phyloP scores from a whole-genome alignment of 1,140 invertebrate species.

The Ceratosolen solmsi region DNA sequence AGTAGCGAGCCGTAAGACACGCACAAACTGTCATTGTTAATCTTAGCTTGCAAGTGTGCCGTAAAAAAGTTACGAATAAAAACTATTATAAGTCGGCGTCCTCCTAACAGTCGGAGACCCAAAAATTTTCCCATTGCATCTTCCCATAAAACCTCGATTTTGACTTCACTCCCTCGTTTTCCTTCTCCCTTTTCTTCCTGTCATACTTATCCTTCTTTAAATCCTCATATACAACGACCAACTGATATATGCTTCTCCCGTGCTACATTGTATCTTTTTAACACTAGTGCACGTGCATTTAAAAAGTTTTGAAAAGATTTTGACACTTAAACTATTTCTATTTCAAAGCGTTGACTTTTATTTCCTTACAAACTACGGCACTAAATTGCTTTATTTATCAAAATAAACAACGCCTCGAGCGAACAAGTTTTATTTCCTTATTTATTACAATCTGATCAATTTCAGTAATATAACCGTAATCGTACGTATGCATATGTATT shows the following conservation, averaged over 20 bases:
- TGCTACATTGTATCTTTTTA: neutral
- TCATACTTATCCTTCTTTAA: slow-evolving; percentile 24
- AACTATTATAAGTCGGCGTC: slow-evolving; percentile 11
- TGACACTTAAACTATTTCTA: neutral
- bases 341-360: neutral
- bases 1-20: neutral
- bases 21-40: slow-evolving; percentile 36
- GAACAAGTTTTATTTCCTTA: too few relatives aligned
- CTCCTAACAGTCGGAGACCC: neutral
- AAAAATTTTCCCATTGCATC: slow-evolving; percentile 5
- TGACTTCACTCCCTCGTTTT: slow-evolving; percentile 29
- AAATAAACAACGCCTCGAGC: too few relatives aligned
- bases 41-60: slow-evolving; percentile 39
- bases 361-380: neutral
- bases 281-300: neutral
- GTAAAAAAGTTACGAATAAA: neutral
- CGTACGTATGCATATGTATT: too few relatives aligned
- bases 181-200: slow-evolving; percentile 15
- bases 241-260: neutral
- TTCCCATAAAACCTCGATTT: slow-evolving; percentile 33
- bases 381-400: neutral
- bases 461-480: too few relatives aligned
- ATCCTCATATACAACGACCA: slow-evolving; percentile 18
- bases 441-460: too few relatives aligned
- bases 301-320: neutral